Conservation (phyloP, 2,113 vertebrate species). For the Oryzias celebensis region DNA sequence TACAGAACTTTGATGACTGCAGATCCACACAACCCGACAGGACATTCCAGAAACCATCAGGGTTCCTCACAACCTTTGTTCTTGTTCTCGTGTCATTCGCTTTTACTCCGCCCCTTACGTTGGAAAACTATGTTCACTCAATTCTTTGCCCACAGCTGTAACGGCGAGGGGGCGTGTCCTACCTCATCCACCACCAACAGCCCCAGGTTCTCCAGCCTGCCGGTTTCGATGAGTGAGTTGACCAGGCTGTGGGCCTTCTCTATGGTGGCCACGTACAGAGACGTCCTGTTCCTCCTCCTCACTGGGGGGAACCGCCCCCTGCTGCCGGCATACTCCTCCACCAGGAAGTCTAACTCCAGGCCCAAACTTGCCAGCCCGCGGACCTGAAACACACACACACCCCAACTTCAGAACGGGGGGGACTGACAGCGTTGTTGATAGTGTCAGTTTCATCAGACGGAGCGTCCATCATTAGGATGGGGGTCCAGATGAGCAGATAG, state of each 20-base stretch:
- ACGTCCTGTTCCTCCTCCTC: conserved; percentile 83
- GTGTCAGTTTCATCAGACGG: too few species aligned
- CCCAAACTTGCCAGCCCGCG: conserved; percentile 86
- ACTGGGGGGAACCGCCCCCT: conserved; percentile 93
- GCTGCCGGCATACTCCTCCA: conserved; percentile 96
- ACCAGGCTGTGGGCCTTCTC: conserved; percentile 92
- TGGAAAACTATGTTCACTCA: too few species aligned
- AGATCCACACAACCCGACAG: too few species aligned
- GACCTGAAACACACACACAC: conserved; percentile 72
- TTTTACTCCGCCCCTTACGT: too few species aligned
- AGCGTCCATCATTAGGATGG: too few species aligned
- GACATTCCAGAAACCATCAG: too few species aligned
- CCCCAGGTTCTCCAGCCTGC: conserved; percentile 79
- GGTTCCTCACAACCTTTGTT: too few species aligned
- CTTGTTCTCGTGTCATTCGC: too few species aligned
- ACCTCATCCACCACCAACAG: conserved; percentile 97
- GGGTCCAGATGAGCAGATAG: too few species aligned
- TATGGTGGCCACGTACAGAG: conserved; percentile 90
- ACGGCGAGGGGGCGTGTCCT: background rate
- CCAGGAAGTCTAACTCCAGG: conserved; percentile 90
- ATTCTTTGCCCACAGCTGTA: too few species aligned
- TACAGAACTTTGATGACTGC: too few species aligned
- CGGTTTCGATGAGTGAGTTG: conserved; percentile 89
- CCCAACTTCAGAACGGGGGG: background rate
- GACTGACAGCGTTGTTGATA: background rate